Percentiles rank a stretch among this genome's conserved stretches.
These are phyloP conservation scores for Drosophila pallidifrons DNA, from an alignment of 1,140 invertebrate genomes.

Conservation along the genomic window DNA sequence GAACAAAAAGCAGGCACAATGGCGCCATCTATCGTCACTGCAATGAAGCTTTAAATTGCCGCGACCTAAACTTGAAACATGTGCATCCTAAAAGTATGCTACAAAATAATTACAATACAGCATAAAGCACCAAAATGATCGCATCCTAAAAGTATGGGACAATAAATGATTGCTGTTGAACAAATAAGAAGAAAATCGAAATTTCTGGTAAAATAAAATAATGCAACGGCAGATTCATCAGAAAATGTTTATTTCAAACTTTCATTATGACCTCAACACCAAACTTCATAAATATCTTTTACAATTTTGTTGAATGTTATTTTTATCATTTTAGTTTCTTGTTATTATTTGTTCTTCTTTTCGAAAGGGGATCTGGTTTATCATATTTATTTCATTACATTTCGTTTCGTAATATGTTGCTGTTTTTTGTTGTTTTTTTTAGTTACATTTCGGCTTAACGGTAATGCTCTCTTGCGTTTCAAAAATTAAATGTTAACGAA, in stretches of 20 bases:
- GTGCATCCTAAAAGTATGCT: no score
- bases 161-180: no score
- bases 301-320: constrained; percentile 18
- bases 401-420: constrained; percentile 3
- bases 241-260: constrained; percentile 53
- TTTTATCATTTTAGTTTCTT: constrained; percentile 3
- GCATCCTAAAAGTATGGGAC: no score
- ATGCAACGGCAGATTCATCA: constrained; percentile 21
- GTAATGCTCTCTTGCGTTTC: constrained; percentile 33
- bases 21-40: no score
- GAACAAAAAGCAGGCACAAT: no score
- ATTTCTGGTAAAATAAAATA: not conserved
- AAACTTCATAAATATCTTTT: constrained; percentile 50
- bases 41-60: no score
- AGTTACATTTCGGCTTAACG: constrained; percentile 30
- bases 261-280: constrained; percentile 48
- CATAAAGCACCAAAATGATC: no score
- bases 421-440: constrained; percentile 9
- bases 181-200: not conserved
- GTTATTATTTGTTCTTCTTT: constrained; percentile 1
- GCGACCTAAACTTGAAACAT: no score
- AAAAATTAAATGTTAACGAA: constrained; percentile 4
- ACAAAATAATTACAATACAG: no score
- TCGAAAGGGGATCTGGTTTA: not conserved
- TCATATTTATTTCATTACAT: constrained; percentile 23